Conservation (phyloP, 2,888 invertebrate species). For the Mesorhabditis spiculigera region DNA sequence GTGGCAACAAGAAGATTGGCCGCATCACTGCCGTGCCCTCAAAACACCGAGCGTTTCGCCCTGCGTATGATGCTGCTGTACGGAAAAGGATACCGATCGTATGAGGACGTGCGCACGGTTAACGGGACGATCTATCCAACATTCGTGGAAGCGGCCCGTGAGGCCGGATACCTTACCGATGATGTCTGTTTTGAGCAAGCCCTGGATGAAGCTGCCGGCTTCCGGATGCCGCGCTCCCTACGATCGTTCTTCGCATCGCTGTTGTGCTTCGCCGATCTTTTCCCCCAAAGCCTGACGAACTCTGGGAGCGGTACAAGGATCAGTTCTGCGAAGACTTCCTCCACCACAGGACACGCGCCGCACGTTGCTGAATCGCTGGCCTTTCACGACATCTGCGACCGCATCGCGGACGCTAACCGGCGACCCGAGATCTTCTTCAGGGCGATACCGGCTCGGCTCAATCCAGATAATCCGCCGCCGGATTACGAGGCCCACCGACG, state of each 20-base stretch:
- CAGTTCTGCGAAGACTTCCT: slow-evolving; percentile 18
- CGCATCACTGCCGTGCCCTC: slow-evolving; percentile 24
- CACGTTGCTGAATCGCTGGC: slow-evolving; percentile 14
- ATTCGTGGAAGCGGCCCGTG: slow-evolving; percentile 18
- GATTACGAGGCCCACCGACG: not conserved
- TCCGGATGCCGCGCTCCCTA: slow-evolving; percentile 13
- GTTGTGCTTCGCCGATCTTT: slow-evolving; percentile 18
- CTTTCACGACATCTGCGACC: slow-evolving; percentile 11
- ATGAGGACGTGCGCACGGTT: slow-evolving; percentile 36
- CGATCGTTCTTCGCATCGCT: slow-evolving; percentile 20
- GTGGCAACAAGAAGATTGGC: slow-evolving; percentile 14
- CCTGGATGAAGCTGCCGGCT: slow-evolving; percentile 16
- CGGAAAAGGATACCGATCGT: slow-evolving; percentile 30
- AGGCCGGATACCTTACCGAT: slow-evolving; percentile 14
- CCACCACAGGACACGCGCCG: slow-evolving; percentile 1
- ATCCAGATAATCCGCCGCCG: not conserved
- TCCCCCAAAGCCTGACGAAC: slow-evolving; percentile 8
- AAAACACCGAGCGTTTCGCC: slow-evolving; percentile 18
- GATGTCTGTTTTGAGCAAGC: slow-evolving; percentile 14
- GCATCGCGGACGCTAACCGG: not conserved
- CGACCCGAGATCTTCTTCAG: not conserved
- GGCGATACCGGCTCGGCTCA: not conserved
- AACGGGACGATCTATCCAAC: slow-evolving; percentile 15
- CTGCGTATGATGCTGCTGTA: slow-evolving; percentile 21
- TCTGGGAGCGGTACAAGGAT: slow-evolving; percentile 17